phyloP scores from a whole-genome alignment of 2,113 vertebrate genomes.

The Mirza zaza region DNA sequence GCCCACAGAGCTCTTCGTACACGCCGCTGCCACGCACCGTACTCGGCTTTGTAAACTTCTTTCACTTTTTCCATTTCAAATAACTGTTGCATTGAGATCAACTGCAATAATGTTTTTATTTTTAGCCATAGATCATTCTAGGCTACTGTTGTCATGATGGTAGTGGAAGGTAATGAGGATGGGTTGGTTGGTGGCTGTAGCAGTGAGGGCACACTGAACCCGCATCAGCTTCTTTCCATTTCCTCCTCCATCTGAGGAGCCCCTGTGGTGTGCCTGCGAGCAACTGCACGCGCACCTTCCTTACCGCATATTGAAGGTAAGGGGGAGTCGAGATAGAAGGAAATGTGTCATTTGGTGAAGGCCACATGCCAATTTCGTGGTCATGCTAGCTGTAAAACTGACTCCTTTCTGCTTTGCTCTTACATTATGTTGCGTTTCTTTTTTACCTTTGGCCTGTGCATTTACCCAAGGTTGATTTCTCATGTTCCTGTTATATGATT shows the following conservation, averaged over 20 bases:
- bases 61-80: background rate
- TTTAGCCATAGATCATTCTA: background rate
- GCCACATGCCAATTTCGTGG: background rate
- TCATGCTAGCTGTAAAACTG: background rate
- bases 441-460: background rate
- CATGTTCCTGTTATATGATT: constrained; percentile 28
- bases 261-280: too few species aligned
- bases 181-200: background rate
- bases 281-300: too few species aligned
- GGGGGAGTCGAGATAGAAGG: background rate
- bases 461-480: constrained; percentile 21
- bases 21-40: accelerated
- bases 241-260: background rate
- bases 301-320: background rate
- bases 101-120: background rate
- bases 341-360: background rate
- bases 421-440: background rate
- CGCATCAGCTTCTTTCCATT: too few species aligned
- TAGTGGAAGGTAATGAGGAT: background rate
- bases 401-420: background rate
- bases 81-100: background rate
- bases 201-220: background rate
- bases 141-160: background rate
- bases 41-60: too few species aligned
- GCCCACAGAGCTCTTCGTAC: too few species aligned